Evolutionary conservation across 2,113 vertebrate genomes (phyloP).

Genomic region (Pogona vitticeps): DNA sequence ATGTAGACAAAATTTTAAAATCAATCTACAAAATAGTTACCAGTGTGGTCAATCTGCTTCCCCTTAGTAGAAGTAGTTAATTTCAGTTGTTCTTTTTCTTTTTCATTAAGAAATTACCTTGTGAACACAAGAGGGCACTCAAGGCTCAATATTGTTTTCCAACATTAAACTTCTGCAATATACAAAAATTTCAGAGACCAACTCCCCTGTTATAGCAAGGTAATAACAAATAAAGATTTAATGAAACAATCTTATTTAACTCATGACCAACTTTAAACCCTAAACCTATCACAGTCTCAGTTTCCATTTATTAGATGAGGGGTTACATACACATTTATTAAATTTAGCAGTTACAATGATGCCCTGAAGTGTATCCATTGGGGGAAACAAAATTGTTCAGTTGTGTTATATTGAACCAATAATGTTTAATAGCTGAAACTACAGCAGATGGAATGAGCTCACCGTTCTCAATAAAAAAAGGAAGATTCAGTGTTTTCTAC

Average conservation of each 20-base stretch:
- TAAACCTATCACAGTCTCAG: neutral
- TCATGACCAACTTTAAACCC: neutral
- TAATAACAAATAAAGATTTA: neutral
- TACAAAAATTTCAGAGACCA: neutral
- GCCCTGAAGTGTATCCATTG: neutral
- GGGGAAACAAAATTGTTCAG: neutral
- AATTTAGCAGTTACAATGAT: neutral
- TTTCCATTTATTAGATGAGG: slow-evolving; percentile 2
- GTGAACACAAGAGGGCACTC: slow-evolving; percentile 66
- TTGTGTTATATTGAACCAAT: neutral
- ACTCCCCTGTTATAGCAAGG: neutral
- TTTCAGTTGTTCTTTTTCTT: neutral
- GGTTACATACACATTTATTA: neutral
- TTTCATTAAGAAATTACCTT: slow-evolving; percentile 24
- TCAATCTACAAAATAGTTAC: neutral
- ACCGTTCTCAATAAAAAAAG: neutral
- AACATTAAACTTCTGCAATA: neutral
- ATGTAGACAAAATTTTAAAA: neutral
- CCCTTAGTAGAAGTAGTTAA: neutral
- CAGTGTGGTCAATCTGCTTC: neutral
- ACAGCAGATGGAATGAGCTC: slow-evolving; percentile 59
- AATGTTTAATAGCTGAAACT: neutral
- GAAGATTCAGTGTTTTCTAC: neutral
- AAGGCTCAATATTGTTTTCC: slow-evolving; percentile 10
- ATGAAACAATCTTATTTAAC: slow-evolving; percentile 2